A percentile compares a stretch with the other conserved stretches of the same genome.
These are phyloP conservation scores for Keiferia lycopersicella DNA, from an alignment of 2,888 invertebrate genomes.

Conservation along the genomic window DNA sequence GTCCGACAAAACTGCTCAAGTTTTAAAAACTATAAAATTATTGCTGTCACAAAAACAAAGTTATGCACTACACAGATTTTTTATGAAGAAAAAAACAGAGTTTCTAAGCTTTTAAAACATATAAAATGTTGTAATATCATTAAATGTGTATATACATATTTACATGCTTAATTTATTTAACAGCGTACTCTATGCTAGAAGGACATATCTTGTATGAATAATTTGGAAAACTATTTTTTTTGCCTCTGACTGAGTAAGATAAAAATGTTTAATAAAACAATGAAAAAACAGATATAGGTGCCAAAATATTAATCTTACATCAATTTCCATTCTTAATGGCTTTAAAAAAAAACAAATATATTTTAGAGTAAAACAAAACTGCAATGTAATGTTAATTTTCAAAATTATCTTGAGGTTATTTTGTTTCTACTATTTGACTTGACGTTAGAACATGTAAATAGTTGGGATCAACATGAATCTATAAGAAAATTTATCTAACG, in stretches of 20 bases:
- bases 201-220: slow-evolving; percentile 52
- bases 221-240: slow-evolving; percentile 45
- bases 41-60: slow-evolving; percentile 29
- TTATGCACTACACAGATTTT: slow-evolving; percentile 30
- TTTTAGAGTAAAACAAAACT: not conserved
- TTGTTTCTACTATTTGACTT: slow-evolving; percentile 2
- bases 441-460: slow-evolving; percentile 3
- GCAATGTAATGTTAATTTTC: not conserved
- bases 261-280: not conserved
- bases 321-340: not conserved
- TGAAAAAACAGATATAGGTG: not conserved
- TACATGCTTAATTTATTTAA: slow-evolving; percentile 63
- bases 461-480: slow-evolving; percentile 48
- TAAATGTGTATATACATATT: slow-evolving; percentile 77
- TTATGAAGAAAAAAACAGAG: slow-evolving; percentile 47
- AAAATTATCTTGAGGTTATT: not conserved
- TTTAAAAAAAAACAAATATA: not conserved
- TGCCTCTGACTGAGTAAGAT: slow-evolving; percentile 16
- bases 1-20: slow-evolving; percentile 18
- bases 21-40: slow-evolving; percentile 19
- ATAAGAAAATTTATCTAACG: slow-evolving; percentile 53
- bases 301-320: not conserved
- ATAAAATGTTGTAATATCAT: slow-evolving; percentile 66
- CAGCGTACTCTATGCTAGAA: slow-evolving; percentile 54
- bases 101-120: slow-evolving; percentile 59